Evolutionary conservation across 1,140 invertebrate species (phyloP).

Genomic region (Panulirus ornatus): DNA sequence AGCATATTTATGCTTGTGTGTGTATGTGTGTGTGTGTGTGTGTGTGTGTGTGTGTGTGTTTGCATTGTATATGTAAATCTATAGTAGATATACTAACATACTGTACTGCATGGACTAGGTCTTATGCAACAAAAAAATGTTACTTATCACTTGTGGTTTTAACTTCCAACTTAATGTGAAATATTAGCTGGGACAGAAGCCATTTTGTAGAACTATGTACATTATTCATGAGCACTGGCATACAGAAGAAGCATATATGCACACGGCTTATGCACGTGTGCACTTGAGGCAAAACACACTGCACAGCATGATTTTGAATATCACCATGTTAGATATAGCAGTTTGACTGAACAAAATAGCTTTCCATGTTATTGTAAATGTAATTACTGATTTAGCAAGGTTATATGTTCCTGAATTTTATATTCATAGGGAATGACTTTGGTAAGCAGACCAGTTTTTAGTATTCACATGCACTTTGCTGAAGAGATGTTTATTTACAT

Average conservation of each 20-base stretch:
- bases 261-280: slow-evolving; percentile 42
- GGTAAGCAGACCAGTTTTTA: slow-evolving; percentile 16
- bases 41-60: neutral
- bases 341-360: neutral
- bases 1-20: no score
- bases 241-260: slow-evolving; percentile 2
- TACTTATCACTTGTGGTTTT: no score
- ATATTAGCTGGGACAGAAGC: slow-evolving; percentile 2
- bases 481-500: slow-evolving; percentile 44
- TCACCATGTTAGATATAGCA: slow-evolving; percentile 19
- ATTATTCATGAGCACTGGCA: slow-evolving; percentile 15
- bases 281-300: neutral
- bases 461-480: slow-evolving; percentile 23
- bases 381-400: neutral
- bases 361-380: slow-evolving; percentile 10
- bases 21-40: slow-evolving; percentile 10
- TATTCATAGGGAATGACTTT: neutral
- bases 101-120: neutral
- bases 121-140: no score
- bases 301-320: slow-evolving; percentile 46
- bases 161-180: neutral
- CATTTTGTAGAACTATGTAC: neutral
- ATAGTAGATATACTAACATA: neutral
- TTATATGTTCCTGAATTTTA: neutral
- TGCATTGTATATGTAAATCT: neutral